Percentiles rank a stretch among this genome's conserved stretches.
These are phyloP conservation scores for Drosophila mauritiana DNA, from an alignment of 1,140 invertebrate species.

Conservation along the genomic window DNA sequence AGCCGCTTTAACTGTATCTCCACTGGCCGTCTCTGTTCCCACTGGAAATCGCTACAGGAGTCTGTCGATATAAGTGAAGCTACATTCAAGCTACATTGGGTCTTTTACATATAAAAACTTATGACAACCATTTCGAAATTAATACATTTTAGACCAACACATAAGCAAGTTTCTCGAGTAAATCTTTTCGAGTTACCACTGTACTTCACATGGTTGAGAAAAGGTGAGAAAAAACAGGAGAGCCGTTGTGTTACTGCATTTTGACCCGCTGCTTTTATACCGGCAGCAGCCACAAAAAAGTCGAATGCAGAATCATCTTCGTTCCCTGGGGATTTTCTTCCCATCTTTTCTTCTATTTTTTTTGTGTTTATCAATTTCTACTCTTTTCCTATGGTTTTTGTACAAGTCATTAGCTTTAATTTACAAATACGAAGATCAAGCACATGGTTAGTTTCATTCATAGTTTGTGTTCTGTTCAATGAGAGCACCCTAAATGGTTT, in stretches of 20 bases:
- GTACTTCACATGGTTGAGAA: background rate
- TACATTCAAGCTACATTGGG: background rate
- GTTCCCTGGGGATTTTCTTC: conserved; percentile 33
- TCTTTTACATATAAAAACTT: too few species aligned
- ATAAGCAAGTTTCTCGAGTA: background rate
- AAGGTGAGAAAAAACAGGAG: conserved; percentile 35
- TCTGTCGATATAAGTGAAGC: background rate
- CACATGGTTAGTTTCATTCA: conserved; percentile 67
- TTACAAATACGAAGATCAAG: conserved; percentile 52
- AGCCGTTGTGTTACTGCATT: conserved; percentile 71
- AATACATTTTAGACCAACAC: background rate
- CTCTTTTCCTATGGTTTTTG: conserved; percentile 49
- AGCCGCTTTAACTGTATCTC: conserved; percentile 72
- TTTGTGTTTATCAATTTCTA: conserved; percentile 7
- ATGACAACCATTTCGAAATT: background rate
- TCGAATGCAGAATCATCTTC: conserved; percentile 34
- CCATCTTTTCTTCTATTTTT: conserved; percentile 15
- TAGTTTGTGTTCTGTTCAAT: conserved; percentile 36
- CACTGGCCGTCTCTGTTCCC: conserved; percentile 34
- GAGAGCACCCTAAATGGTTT: conserved; percentile 23
- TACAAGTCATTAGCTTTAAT: conserved; percentile 83
- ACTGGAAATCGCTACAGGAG: conserved; percentile 33
- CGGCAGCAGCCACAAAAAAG: conserved; percentile 11
- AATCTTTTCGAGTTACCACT: background rate
- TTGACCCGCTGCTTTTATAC: conserved; percentile 51